phyloP scores from a whole-genome alignment of 2,113 vertebrate genomes.

The Cyanocitta stelleri region DNA sequence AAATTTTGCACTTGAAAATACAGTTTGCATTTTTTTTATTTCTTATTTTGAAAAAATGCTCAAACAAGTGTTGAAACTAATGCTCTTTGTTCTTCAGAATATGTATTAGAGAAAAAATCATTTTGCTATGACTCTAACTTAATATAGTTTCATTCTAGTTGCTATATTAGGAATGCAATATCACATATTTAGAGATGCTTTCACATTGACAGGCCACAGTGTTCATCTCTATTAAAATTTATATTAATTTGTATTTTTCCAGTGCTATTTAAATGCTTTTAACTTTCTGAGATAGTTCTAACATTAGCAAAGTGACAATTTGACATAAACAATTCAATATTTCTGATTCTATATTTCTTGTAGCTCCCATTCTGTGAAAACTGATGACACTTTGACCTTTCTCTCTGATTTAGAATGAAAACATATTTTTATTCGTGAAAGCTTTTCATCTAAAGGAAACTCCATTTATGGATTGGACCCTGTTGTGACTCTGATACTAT shows the following conservation, averaged over 20 bases:
- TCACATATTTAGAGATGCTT: background rate
- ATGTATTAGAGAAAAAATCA: background rate
- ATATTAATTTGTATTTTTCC: background rate
- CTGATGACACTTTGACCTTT: background rate
- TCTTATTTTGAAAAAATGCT: background rate
- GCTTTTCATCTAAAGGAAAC: background rate
- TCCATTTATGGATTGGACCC: background rate
- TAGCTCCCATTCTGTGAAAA: background rate
- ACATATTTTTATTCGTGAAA: background rate
- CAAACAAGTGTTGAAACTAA: background rate
- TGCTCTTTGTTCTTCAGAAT: background rate
- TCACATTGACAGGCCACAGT: background rate
- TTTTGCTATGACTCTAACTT: background rate
- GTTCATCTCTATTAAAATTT: background rate
- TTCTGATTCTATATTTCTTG: background rate
- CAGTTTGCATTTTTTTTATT: background rate
- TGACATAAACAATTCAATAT: background rate
- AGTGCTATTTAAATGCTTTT: background rate
- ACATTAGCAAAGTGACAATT: background rate
- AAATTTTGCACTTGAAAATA: background rate
- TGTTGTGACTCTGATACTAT: background rate
- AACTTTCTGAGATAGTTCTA: background rate
- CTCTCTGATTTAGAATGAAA: background rate
- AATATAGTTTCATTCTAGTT: background rate
- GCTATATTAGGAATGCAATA: background rate